These are phyloP conservation scores for Hypothenemus hampei DNA, from an alignment of 1,140 invertebrate species.

Conservation along the genomic window DNA sequence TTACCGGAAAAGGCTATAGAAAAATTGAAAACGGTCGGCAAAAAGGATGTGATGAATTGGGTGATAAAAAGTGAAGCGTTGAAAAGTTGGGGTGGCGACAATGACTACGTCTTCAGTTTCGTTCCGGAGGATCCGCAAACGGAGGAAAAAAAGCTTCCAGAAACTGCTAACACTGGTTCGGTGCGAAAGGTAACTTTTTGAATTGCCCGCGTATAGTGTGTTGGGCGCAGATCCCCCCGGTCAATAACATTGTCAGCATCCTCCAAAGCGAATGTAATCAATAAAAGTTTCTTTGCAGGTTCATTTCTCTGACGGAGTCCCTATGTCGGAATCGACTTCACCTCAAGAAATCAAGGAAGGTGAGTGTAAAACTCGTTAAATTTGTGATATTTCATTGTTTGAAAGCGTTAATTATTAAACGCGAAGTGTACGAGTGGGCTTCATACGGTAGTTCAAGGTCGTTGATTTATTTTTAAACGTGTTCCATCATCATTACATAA, in stretches of 20 bases:
- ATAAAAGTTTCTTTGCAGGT: slow-evolving; percentile 41
- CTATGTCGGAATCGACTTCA: slow-evolving; percentile 42
- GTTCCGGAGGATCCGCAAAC: slow-evolving; percentile 52
- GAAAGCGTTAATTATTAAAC: too few species aligned
- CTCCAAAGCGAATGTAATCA: slow-evolving; percentile 10
- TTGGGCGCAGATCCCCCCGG: slow-evolving; percentile 2
- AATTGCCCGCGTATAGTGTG: not conserved
- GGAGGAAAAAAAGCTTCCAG: slow-evolving; percentile 41
- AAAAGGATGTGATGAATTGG: slow-evolving; percentile 69
- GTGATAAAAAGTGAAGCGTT: slow-evolving; percentile 71
- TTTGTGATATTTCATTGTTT: too few species aligned
- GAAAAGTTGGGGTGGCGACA: slow-evolving; percentile 80
- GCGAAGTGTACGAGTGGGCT: too few species aligned
- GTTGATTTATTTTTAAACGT: too few species aligned
- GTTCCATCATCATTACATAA: too few species aligned
- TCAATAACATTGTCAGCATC: not conserved
- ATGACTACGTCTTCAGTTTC: slow-evolving; percentile 69
- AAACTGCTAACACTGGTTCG: slow-evolving; percentile 41
- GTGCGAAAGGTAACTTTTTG: slow-evolving; percentile 48
- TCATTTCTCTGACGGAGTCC: slow-evolving; percentile 57
- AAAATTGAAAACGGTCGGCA: slow-evolving; percentile 84
- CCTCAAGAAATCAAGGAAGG: slow-evolving; percentile 26
- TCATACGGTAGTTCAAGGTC: too few species aligned
- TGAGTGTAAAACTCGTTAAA: slow-evolving; percentile 21
- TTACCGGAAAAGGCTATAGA: slow-evolving; percentile 83